Percentiles rank a stretch among this genome's conserved stretches.
Evolutionary conservation across 2,113 vertebrate species (phyloP).

Genomic region (Oncorhynchus kisutch): DNA sequence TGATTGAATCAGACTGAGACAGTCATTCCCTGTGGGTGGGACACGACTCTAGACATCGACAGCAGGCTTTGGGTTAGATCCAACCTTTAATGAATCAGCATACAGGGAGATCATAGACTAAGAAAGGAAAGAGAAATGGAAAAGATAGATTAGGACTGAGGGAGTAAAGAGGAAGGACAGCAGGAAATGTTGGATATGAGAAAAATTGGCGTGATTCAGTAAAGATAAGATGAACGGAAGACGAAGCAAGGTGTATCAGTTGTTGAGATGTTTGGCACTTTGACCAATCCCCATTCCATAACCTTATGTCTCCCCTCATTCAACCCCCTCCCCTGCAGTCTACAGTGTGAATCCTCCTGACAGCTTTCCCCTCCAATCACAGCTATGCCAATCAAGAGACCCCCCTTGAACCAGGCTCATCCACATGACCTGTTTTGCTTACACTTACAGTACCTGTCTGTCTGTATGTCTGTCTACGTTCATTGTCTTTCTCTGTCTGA

Average conservation of each 20-base stretch:
- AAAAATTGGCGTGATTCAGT: background rate
- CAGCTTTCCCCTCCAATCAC: background rate
- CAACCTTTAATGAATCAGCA: background rate
- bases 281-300: background rate
- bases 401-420: background rate
- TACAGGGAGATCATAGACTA: background rate
- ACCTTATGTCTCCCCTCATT: background rate
- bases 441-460: background rate
- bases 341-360: background rate
- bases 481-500: background rate
- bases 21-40: background rate
- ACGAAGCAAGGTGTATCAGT: background rate
- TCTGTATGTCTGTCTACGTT: constrained; percentile 11
- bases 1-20: background rate
- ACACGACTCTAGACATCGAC: background rate
- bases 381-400: background rate
- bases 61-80: background rate
- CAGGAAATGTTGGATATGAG: background rate
- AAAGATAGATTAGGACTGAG: background rate
- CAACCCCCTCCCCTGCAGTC: background rate
- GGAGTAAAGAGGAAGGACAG: background rate
- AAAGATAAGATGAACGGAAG: background rate
- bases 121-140: background rate
- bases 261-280: background rate
- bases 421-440: background rate